phyloP scores from a whole-genome alignment of 1,140 invertebrate species.

The Zaprionus vittiger region DNA sequence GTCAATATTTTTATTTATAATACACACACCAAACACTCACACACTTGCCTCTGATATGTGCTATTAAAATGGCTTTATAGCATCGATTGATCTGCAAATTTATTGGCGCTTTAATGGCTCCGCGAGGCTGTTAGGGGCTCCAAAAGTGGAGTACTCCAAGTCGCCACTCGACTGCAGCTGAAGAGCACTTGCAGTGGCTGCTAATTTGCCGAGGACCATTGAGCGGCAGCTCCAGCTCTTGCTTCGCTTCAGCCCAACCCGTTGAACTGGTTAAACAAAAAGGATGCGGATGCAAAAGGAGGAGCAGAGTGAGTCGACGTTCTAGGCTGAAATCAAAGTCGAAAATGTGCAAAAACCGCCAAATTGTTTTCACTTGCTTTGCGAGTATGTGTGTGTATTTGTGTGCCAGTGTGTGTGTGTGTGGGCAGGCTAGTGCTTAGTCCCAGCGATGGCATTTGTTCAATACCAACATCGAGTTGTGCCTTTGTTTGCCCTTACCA shows the following conservation, averaged over 20 bases:
- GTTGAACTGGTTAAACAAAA: slow-evolving; percentile 15
- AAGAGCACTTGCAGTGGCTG: slow-evolving; percentile 38
- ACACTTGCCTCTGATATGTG: slow-evolving; percentile 12
- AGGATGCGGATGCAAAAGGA: background rate
- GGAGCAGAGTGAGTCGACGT: background rate
- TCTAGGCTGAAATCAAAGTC: slow-evolving; percentile 62
- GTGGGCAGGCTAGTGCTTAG: slow-evolving; percentile 18
- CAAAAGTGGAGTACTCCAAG: slow-evolving; percentile 20
- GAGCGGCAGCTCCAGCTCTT: slow-evolving; percentile 7
- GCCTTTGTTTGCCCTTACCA: slow-evolving; percentile 23
- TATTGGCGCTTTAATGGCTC: slow-evolving; percentile 63
- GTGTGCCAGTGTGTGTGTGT: slow-evolving; percentile 5
- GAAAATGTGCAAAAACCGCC: slow-evolving; percentile 54
- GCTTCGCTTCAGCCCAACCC: background rate
- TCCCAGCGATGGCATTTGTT: slow-evolving; percentile 53
- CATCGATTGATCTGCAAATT: slow-evolving; percentile 68
- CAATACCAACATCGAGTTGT: slow-evolving; percentile 54
- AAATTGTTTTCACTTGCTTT: slow-evolving; percentile 54
- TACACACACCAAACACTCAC: background rate
- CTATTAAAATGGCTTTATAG: slow-evolving; percentile 62
- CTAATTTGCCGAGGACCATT: slow-evolving; percentile 52
- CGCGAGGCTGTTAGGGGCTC: background rate
- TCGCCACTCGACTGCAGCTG: slow-evolving; percentile 41
- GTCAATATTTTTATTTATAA: slow-evolving; percentile 30
- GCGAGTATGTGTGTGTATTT: slow-evolving; percentile 4